These are phyloP conservation scores for Siniperca chuatsi DNA, from an alignment of 2,113 vertebrate species.

Conservation along the genomic window DNA sequence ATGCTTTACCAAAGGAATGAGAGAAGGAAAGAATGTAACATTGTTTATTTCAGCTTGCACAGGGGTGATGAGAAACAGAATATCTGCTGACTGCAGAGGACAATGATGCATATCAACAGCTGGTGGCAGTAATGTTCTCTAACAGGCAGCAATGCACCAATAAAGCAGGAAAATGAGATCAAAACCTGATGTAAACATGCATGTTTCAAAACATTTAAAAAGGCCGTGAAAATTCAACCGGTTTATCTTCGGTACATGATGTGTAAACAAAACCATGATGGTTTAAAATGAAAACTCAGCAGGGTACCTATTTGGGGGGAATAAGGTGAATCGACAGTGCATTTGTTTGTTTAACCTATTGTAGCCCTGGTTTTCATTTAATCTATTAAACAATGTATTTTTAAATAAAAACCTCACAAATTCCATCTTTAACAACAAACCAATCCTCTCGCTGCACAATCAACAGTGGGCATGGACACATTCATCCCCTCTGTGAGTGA, in stretches of 20 bases:
- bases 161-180: not conserved
- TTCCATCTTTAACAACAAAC: not conserved
- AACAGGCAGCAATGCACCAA: conserved; percentile 2
- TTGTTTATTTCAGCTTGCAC: not conserved
- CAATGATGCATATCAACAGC: conserved; percentile 11
- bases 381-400: not conserved
- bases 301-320: not conserved
- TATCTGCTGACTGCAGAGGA: not conserved
- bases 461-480: not conserved
- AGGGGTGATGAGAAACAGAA: not conserved
- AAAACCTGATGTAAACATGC: not conserved
- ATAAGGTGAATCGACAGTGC: not conserved
- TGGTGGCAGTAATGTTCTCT: conserved; percentile 26
- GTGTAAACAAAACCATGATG: not conserved
- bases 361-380: not conserved
- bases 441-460: not conserved
- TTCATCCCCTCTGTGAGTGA: not conserved
- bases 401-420: not conserved
- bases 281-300: not conserved
- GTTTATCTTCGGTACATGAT: not conserved
- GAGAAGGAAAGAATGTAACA: not conserved
- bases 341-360: not conserved
- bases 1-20: too few species aligned
- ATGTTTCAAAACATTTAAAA: not conserved
- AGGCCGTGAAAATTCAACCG: not conserved